Conservation (phyloP, 1,140 invertebrate species). For the Diorhabda carinulata region DNA sequence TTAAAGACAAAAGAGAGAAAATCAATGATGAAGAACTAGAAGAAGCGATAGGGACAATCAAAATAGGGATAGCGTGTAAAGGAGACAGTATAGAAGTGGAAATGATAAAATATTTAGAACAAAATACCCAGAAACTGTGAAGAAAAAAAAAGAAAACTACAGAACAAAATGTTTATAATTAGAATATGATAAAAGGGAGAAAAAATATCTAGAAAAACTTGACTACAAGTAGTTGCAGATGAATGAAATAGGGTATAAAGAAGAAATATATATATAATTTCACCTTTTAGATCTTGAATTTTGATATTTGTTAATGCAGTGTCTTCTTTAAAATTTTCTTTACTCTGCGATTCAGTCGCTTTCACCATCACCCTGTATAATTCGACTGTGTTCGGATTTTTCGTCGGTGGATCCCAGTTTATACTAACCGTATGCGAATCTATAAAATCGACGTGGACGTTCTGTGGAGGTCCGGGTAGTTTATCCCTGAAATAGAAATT, state of each 20-base stretch:
- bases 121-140: too few relatives aligned
- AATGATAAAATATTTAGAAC: too few relatives aligned
- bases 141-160: too few relatives aligned
- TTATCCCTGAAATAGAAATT: constrained; percentile 51
- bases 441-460: constrained; percentile 60
- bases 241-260: not conserved
- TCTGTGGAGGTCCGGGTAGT: constrained; percentile 73
- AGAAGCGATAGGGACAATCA: too few relatives aligned
- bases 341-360: constrained; percentile 43
- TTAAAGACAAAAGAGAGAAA: too few relatives aligned
- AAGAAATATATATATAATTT: not conserved
- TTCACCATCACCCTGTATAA: constrained; percentile 70
- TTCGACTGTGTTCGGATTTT: constrained; percentile 79
- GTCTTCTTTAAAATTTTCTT: constrained; percentile 50
- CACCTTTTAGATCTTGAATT: constrained; percentile 60
- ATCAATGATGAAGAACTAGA: too few relatives aligned
- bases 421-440: constrained; percentile 59
- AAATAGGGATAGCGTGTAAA: too few relatives aligned
- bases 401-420: constrained; percentile 71
- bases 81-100: too few relatives aligned
- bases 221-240: not conserved
- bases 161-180: not conserved
- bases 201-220: too few relatives aligned
- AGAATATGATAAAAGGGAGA: too few relatives aligned
- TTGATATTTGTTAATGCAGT: constrained; percentile 65